Base-by-base conservation (phyloP, 2,797 vertebrate genomes). In the Coilia nasus region DNA sequence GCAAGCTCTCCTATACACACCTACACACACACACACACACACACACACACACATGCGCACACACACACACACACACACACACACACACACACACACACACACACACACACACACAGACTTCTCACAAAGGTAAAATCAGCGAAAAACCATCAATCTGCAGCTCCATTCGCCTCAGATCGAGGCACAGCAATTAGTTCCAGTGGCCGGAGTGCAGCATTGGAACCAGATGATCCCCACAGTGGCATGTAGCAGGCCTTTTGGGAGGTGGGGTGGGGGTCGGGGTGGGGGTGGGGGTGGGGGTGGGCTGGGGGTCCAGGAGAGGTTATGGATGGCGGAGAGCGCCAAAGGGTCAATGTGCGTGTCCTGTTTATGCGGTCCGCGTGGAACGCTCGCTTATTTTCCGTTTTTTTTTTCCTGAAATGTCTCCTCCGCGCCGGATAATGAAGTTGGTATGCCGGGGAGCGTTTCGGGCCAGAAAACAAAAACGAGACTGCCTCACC, bases 151-250 rank as follows among this genome's bases (percentile, higher is more conserved):
- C 92, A 91, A 90, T 94, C 87, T 92, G 88, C 88, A 88, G 91
- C 89, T 59, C 85, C 88, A 50, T 83, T 87, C 91, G 90, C 92
- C 91, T 91, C 92, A 91, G 89, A 92, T 91, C 90, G 92, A 90
- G 86, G 87, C 89, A 86, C 90, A 90, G 50, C 89, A 87, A 95
- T 96, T 96, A 92, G 93, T 95, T 95, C 93, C 94, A 95, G 92
- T 83, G 86, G 85, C 90, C 87, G 81, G 82, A 93, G 88, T 90
- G 90, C 85, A 94, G 93, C 93, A 96, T 94, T 95, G 88, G 93
- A 96, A 93, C 92, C 95, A 96, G 94, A 95, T 95, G 93, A 93
- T 91, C 81, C 81, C 90, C 84, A 2, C 84, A 89, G 90, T 85
- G 87, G 86, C 87, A 54, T 86, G 83, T 86, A 86, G 87, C 83